A percentile compares a stretch with the other conserved stretches of the same genome.
phyloP scores from a whole-genome alignment of 92 coral and sea anemone species.

The Epizoanthus ramosus region DNA sequence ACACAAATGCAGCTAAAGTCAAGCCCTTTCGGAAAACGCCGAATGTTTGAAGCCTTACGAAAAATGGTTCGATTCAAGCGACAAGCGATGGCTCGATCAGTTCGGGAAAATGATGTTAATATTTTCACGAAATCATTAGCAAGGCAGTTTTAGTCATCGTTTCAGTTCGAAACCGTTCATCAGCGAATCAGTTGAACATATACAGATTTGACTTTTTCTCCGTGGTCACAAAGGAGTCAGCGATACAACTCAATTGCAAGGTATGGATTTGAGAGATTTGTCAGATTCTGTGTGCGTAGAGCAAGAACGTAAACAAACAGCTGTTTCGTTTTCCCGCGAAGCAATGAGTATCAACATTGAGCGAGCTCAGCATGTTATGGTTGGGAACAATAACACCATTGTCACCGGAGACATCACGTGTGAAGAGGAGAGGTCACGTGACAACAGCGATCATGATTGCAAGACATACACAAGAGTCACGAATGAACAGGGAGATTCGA shows the following conservation, averaged over 20 bases:
- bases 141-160: background rate
- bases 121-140: background rate
- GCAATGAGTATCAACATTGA: background rate
- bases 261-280: background rate
- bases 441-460: background rate
- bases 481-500: background rate
- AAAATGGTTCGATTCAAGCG: conserved; percentile 12
- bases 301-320: conserved; percentile 1
- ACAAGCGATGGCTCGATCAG: too few relatives aligned
- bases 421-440: background rate
- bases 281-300: background rate
- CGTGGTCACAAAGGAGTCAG: background rate
- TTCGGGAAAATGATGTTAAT: too few relatives aligned
- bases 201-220: background rate
- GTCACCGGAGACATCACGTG: background rate
- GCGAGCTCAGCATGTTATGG: background rate
- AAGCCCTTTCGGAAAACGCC: background rate
- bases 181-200: background rate
- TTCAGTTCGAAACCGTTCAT: background rate
- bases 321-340: conserved; percentile 23
- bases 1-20: conserved; percentile 11
- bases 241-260: background rate
- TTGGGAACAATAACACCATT: conserved; percentile 14
- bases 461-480: background rate
- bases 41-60: background rate